phyloP scores from a whole-genome alignment of 2,888 invertebrate species.

The Synergus gifuensis region DNA sequence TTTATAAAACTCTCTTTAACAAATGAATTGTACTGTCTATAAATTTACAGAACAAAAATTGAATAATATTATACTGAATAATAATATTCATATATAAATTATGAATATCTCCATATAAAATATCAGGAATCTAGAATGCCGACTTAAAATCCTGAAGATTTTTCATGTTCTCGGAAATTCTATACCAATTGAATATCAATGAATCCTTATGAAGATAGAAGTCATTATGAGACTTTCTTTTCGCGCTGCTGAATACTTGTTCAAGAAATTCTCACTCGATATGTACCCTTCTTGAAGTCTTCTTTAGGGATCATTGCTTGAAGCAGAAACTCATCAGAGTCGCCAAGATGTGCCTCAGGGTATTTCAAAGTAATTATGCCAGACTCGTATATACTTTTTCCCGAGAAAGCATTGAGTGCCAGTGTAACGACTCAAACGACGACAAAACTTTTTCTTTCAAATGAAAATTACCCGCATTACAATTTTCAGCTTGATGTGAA shows the following conservation, averaged over 20 bases:
- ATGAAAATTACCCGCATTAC: constrained; percentile 1
- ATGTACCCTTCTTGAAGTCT: not conserved
- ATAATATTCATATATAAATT: no score
- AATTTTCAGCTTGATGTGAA: constrained; percentile 28
- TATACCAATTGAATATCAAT: not conserved
- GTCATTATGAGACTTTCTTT: constrained; percentile 17
- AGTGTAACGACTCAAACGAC: constrained; percentile 29
- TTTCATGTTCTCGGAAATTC: not conserved
- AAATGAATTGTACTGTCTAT: no score
- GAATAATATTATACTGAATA: no score
- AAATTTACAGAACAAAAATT: no score
- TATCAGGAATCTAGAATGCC: no score
- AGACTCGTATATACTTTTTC: constrained; percentile 16
- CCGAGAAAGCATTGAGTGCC: constrained; percentile 12
- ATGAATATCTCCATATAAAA: no score
- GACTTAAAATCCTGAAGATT: not conserved
- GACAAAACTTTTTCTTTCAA: constrained; percentile 27
- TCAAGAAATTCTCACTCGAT: not conserved
- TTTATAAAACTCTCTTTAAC: not conserved
- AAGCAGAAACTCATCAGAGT: constrained; percentile 33
- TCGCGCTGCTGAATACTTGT: not conserved
- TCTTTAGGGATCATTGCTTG: constrained; percentile 30
- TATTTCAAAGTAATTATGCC: constrained; percentile 35
- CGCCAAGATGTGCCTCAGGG: constrained; percentile 34
- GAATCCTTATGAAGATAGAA: not conserved